Conservation (phyloP, 2,113 vertebrate genomes). For the Aythya baeri region DNA sequence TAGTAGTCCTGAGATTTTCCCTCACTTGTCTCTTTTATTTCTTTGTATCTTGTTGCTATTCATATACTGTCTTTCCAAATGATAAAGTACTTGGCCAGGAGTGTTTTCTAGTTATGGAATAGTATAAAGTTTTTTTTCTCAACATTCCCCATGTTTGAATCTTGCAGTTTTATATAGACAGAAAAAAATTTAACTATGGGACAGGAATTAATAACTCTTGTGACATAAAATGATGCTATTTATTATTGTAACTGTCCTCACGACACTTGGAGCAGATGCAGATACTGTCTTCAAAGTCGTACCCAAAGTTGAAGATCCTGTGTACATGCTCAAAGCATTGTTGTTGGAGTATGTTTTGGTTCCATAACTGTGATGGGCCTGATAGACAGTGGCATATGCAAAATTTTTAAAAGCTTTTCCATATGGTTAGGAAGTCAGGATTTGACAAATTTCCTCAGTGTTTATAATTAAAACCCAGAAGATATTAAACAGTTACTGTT, state of each 20-base stretch:
- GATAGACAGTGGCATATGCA: background rate
- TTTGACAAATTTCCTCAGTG: conserved; percentile 61
- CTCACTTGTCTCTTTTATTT: conserved; percentile 22
- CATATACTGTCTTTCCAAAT: background rate
- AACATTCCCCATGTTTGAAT: background rate
- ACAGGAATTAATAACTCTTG: conserved; percentile 23
- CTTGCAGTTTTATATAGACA: conserved; percentile 21
- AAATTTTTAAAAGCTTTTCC: conserved; percentile 73
- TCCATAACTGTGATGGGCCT: background rate
- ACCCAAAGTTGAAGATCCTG: background rate
- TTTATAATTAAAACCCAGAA: conserved; percentile 74
- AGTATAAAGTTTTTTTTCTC: background rate
- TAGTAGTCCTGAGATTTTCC: background rate
- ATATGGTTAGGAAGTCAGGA: conserved; percentile 72
- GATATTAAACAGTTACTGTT: conserved; percentile 67
- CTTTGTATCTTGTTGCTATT: background rate
- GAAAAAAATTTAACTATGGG: conserved; percentile 32
- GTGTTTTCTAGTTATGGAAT: background rate
- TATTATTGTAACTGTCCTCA: conserved; percentile 28
- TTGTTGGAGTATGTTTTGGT: conserved; percentile 9
- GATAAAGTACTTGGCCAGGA: background rate
- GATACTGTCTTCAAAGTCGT: background rate
- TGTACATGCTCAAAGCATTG: background rate
- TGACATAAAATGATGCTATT: conserved; percentile 21
- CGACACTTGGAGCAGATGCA: conserved; percentile 11